These are phyloP conservation scores for Prionace glauca DNA, from an alignment of 2,797 vertebrate species.

Conservation along the genomic window DNA sequence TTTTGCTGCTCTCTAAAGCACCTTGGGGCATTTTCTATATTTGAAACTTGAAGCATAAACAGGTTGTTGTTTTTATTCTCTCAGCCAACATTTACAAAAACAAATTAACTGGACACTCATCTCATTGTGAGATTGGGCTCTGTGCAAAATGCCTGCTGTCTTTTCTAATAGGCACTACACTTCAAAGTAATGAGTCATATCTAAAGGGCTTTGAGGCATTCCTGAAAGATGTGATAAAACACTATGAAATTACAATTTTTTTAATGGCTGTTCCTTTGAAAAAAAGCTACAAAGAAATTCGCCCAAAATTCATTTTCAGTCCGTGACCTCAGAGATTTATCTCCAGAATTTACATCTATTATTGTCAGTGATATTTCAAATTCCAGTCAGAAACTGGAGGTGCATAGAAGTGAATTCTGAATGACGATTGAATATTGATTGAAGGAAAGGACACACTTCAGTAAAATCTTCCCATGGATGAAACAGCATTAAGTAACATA, in stretches of 20 bases:
- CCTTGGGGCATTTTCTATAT: background rate
- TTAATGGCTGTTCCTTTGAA: background rate
- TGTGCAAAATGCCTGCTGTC: background rate
- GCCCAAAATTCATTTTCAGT: background rate
- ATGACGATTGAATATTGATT: background rate
- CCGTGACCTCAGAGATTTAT: background rate
- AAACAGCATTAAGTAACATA: no score
- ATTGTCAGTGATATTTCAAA: background rate
- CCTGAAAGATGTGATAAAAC: background rate
- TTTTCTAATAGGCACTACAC: background rate
- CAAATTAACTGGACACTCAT: background rate
- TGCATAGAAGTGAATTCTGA: background rate
- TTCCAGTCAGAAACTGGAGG: background rate
- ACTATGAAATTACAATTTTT: background rate
- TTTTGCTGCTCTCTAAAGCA: background rate
- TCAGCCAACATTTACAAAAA: background rate
- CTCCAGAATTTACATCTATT: background rate
- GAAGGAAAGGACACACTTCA: background rate
- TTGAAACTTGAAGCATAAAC: background rate
- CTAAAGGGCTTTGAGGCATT: background rate
- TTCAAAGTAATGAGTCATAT: background rate
- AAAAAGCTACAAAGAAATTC: background rate
- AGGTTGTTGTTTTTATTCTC: background rate
- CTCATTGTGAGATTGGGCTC: background rate
- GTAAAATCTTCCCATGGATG: no score